Conservation (phyloP, 2,113 vertebrate species). For the Sorex araneus region DNA sequence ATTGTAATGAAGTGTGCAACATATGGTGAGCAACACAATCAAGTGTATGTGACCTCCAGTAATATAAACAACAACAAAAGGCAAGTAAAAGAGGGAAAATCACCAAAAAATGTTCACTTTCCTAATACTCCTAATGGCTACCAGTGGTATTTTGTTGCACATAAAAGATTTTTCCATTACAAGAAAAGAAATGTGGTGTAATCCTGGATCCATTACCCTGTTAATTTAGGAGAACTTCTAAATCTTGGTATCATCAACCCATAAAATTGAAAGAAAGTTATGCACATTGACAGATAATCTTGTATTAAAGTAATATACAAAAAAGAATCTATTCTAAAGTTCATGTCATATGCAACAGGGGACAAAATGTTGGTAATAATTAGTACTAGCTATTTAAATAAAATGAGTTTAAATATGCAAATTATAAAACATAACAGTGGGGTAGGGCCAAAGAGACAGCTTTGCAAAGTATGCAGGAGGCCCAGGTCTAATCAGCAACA, state of each 20-base stretch:
- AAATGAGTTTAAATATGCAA: constrained; percentile 58
- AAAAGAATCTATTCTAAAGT: constrained; percentile 60
- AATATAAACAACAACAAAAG: too few relatives aligned
- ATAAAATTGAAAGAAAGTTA: constrained; percentile 54
- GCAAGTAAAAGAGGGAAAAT: too few relatives aligned
- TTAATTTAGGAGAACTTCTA: neutral
- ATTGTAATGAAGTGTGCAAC: too few relatives aligned
- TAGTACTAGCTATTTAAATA: constrained; percentile 36
- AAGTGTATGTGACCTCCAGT: too few relatives aligned
- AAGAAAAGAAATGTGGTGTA: constrained; percentile 36
- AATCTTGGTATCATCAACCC: constrained; percentile 33
- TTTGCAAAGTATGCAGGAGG: too few relatives aligned
- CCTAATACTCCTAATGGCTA: neutral
- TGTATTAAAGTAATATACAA: constrained; percentile 48
- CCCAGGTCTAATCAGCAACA: too few relatives aligned
- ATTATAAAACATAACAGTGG: constrained; percentile 12
- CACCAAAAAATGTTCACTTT: neutral
- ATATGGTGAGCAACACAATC: too few relatives aligned
- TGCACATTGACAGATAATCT: constrained; percentile 22
- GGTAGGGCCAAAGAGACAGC: too few relatives aligned
- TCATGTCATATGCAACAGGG: constrained; percentile 55
- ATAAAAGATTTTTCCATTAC: constrained; percentile 1
- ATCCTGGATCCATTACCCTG: constrained; percentile 8
- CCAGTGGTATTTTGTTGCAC: constrained; percentile 22
- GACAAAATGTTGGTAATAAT: constrained; percentile 53